phyloP scores from a whole-genome alignment of 2,113 vertebrate genomes.

The Crotalus viridis region DNA sequence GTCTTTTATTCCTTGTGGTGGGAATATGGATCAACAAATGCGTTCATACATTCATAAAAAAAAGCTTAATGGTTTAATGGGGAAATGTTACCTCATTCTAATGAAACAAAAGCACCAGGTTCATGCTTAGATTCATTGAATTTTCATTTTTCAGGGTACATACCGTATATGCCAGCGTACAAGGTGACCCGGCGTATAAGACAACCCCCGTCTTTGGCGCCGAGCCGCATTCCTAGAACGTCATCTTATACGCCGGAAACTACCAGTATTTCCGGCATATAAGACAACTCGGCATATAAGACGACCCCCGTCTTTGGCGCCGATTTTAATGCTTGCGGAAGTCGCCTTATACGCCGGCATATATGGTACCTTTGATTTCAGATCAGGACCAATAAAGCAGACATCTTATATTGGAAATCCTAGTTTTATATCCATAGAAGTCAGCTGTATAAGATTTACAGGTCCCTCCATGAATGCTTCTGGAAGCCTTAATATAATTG shows the following conservation, averaged over 20 bases:
- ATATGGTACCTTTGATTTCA: not conserved
- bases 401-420: not conserved
- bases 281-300: no score
- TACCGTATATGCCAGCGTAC: not conserved
- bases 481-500: not conserved
- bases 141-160: slow-evolving; percentile 40
- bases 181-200: no score
- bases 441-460: slow-evolving; percentile 22
- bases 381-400: slow-evolving; percentile 37
- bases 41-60: slow-evolving; percentile 50
- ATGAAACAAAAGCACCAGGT: slow-evolving; percentile 22
- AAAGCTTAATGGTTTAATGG: slow-evolving; percentile 49
- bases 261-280: no score
- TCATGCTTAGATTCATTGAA: slow-evolving; percentile 8
- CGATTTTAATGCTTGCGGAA: no score
- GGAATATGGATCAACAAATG: slow-evolving; percentile 35
- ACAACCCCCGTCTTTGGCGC: no score
- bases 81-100: slow-evolving; percentile 55
- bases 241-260: no score
- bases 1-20: slow-evolving; percentile 46
- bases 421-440: slow-evolving; percentile 27
- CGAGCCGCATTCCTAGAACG: no score
- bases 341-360: no score
- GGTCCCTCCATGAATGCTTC: not conserved
- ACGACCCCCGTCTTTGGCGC: no score